Evolutionary conservation across 1,140 invertebrate genomes (phyloP).

Genomic region (Drosophila kurseongensis): DNA sequence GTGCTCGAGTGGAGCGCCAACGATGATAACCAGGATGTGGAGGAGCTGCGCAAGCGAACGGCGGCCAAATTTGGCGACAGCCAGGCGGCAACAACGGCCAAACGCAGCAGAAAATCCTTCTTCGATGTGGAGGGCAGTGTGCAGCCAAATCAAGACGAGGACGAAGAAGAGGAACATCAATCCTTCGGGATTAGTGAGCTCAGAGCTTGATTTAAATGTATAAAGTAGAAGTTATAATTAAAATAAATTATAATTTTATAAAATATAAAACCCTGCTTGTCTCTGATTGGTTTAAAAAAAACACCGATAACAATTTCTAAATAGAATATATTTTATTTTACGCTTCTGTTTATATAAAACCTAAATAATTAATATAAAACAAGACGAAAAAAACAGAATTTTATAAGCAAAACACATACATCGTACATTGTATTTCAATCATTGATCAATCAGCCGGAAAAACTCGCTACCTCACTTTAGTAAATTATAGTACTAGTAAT

Average conservation of each 20-base stretch:
- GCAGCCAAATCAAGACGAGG: conserved; percentile 21
- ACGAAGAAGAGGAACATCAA: conserved; percentile 35
- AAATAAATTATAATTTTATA: conserved; percentile 6
- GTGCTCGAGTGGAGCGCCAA: conserved; percentile 97
- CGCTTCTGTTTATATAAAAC: conserved; percentile 76
- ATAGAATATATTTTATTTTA: conserved; percentile 81
- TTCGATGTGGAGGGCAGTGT: conserved; percentile 62
- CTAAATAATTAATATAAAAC: conserved; percentile 78
- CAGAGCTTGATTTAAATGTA: background rate
- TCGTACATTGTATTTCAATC: conserved; percentile 47
- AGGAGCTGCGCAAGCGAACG: conserved; percentile 93
- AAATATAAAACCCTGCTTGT: background rate
- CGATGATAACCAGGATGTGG: conserved; percentile 91
- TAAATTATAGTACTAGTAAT: conserved; percentile 43
- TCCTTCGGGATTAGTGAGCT: background rate
- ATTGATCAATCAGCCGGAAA: conserved; percentile 51
- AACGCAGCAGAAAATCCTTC: conserved; percentile 66
- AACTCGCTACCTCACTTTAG: conserved; percentile 21
- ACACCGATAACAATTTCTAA: conserved; percentile 47
- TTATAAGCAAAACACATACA: conserved; percentile 68
- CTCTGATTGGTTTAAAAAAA: background rate
- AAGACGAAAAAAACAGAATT: conserved; percentile 66
- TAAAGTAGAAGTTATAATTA: conserved; percentile 4
- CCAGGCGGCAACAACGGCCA: conserved; percentile 32
- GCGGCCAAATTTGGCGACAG: conserved; percentile 85